Evolutionary conservation across 92 coral and sea anemone genomes (phyloP), one percentile per base, ranked within the genome.

Genomic region (Parazoanthus darwini): DNA sequence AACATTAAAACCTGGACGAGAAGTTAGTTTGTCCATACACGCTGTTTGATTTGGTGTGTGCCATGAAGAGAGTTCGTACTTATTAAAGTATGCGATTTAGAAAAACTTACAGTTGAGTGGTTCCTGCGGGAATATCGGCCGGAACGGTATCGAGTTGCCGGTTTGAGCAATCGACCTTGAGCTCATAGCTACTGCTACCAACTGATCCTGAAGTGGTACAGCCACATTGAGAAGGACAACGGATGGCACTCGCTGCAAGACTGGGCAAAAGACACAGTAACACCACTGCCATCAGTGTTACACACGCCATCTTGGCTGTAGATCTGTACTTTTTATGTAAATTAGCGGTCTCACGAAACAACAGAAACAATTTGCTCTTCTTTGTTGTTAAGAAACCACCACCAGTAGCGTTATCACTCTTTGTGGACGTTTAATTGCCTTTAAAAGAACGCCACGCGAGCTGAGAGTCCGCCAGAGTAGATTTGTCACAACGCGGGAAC

Each of bases 91-190:
- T 37, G 48, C 5, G 66, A 20, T 38, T 48, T 23, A 70, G 8
- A 22, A 29, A n/a, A 82, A 43, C 87, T 84, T 84, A 84, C 87
- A 84, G 67, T 84, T 84, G 44, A 0, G 87, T 84, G 5, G 87
- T 84, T 73, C 37, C 79, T 23, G 18, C 9, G 3, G 87, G 87
- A 71, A 84, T 84, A 84, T 84, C 72, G 58, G 8, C 68, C 25
- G 87, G 87, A 0, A 84, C 56, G 38, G 37, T 74, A 43, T 22
- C 13, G 65, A 84, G 87, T 59, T 70, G 87, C 29, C 79, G 78
- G 79, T 84, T 84, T 70, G 87, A 84, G n/a, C 87, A 84, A 39
- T 84, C 87, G n/a, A 84, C 87, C 36, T 84, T 84, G 79, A 84
- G 20, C 38, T 76, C 26, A 18, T 37, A 76, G 35, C 80, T 20